A percentile compares a stretch with the other conserved stretches of the same genome.
Conservation (phyloP, 2,113 vertebrate species). For the Nicator chloris region DNA sequence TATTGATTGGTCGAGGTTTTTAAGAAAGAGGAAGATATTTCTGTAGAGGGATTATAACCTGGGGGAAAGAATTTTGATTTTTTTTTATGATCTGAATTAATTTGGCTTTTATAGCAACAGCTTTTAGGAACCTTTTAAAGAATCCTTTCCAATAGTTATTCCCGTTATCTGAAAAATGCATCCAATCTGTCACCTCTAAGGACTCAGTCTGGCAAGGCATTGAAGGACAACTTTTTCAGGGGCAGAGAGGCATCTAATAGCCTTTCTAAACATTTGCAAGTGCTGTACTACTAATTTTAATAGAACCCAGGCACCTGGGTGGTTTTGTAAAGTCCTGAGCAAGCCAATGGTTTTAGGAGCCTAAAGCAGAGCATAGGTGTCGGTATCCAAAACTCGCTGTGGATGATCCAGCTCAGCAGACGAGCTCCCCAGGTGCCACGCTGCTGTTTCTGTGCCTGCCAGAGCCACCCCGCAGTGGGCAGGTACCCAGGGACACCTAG, state of each 20-base stretch:
- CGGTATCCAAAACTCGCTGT: accelerated
- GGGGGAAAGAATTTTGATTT: background rate
- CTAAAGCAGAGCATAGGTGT: background rate
- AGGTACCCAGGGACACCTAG: background rate
- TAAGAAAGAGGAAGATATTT: background rate
- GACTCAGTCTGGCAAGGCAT: background rate
- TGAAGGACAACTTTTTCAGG: background rate
- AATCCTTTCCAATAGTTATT: background rate
- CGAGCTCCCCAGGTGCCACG: accelerated
- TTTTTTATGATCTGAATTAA: background rate
- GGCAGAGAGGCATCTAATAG: background rate
- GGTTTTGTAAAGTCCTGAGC: background rate
- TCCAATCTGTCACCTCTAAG: background rate
- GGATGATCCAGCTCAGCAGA: background rate
- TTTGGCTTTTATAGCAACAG: background rate
- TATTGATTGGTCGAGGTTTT: background rate
- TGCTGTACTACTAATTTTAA: background rate
- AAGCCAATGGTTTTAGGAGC: background rate
- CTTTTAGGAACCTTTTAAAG: background rate
- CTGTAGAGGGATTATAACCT: background rate
- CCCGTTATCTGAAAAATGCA: background rate
- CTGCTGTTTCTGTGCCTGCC: background rate
- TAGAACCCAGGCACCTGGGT: background rate
- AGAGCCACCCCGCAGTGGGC: background rate
- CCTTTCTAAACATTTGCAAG: background rate